Evolutionary conservation across 2,113 vertebrate species (phyloP).

Genomic region (Hippocampus zosterae): DNA sequence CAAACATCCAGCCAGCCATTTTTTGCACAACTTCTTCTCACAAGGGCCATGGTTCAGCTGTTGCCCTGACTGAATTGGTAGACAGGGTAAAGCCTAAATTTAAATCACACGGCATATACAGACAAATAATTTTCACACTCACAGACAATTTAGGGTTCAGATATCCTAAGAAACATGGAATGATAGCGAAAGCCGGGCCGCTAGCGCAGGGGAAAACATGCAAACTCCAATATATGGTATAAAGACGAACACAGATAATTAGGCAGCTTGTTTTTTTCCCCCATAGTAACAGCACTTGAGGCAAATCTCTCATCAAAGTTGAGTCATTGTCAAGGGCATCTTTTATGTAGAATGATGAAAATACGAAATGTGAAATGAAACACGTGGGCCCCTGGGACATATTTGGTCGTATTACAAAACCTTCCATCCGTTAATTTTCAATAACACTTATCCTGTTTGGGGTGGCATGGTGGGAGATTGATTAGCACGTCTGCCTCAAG

Average conservation of each 20-base stretch:
- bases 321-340: constrained; percentile 1
- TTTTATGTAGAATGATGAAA: constrained; percentile 1
- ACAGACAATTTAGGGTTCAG: not conserved
- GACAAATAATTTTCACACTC: not conserved
- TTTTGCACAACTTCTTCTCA: no score
- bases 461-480: not conserved
- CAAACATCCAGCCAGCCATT: no score
- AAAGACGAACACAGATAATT: not conserved
- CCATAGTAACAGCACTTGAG: not conserved
- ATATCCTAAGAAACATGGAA: not conserved
- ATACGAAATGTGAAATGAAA: not conserved
- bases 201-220: not conserved
- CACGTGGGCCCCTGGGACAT: not conserved
- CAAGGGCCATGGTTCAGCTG: no score
- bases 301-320: not conserved
- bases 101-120: not conserved
- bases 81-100: no score
- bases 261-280: not conserved
- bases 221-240: not conserved
- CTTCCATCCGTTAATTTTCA: not conserved
- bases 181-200: not conserved
- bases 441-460: not conserved
- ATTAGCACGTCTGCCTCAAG: no score
- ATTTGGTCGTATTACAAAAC: not conserved
- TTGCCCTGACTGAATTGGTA: not conserved